Conservation (phyloP, 2,113 vertebrate species). For the Pterophyllum scalare region DNA sequence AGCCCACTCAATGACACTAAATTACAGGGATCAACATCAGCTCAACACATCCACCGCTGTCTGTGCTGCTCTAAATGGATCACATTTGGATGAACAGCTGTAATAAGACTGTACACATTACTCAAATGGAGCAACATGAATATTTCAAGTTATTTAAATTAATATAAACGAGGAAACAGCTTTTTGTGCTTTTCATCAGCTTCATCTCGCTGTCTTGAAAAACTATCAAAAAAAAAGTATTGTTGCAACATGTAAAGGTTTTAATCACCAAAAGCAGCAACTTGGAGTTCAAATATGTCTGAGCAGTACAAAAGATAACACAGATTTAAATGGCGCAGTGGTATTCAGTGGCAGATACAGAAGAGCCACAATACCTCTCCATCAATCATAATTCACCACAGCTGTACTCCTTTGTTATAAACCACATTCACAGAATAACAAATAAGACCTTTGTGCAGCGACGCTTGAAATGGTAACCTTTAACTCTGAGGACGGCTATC, state of each 20-base stretch:
- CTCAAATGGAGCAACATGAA: slow-evolving; percentile 44
- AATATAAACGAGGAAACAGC: neutral
- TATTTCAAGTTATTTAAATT: slow-evolving; percentile 37
- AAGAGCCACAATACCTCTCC: slow-evolving; percentile 49
- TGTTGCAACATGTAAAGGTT: slow-evolving; percentile 36
- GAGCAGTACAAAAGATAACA: slow-evolving; percentile 52
- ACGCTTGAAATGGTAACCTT: slow-evolving; percentile 78
- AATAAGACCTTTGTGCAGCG: slow-evolving; percentile 73
- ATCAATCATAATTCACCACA: slow-evolving; percentile 69
- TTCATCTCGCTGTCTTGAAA: slow-evolving; percentile 3
- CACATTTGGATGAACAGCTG: slow-evolving; percentile 67
- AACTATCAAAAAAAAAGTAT: slow-evolving; percentile 5
- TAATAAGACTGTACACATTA: slow-evolving; percentile 58
- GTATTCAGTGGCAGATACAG: slow-evolving; percentile 51
- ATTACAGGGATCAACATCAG: slow-evolving; percentile 84
- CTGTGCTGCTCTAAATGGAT: slow-evolving; percentile 73
- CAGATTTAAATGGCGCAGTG: slow-evolving; percentile 42
- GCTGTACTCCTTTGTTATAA: slow-evolving; percentile 62
- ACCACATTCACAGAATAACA: slow-evolving; percentile 66
- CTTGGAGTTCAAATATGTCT: slow-evolving; percentile 51
- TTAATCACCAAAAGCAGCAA: slow-evolving; percentile 43
- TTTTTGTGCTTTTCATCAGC: neutral
- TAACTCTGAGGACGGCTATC: slow-evolving; percentile 65
- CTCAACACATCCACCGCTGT: slow-evolving; percentile 75
- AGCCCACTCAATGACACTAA: slow-evolving; percentile 82